Evolutionary conservation across 2,113 vertebrate species (phyloP).

Genomic region (Gopherus evgoodei): DNA sequence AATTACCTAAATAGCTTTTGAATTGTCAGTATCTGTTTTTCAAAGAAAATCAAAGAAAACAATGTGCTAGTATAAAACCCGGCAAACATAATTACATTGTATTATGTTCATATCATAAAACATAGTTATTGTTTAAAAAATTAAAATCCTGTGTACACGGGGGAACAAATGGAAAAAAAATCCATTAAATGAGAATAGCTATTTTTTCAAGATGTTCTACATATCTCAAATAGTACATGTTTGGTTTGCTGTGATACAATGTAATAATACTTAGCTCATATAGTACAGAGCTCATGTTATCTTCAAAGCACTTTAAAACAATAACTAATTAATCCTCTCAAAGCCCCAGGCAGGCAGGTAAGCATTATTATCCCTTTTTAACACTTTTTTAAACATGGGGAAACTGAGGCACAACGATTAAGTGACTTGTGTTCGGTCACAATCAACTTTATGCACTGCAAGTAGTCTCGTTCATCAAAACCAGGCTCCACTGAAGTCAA

Average conservation of each 20-base stretch:
- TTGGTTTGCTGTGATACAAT: neutral
- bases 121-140: conserved; percentile 14
- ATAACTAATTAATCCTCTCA: conserved; percentile 15
- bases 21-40: conserved; percentile 63
- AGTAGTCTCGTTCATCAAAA: neutral
- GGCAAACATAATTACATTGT: conserved; percentile 52
- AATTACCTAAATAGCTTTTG: conserved; percentile 58
- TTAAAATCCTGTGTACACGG: conserved; percentile 18
- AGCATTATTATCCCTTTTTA: neutral
- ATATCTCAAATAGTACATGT: neutral
- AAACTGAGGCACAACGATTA: neutral
- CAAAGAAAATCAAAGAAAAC: conserved; percentile 70
- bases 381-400: neutral
- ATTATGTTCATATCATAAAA: conserved; percentile 37
- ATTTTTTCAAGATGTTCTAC: conserved; percentile 16
- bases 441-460: neutral
- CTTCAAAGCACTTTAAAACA: conserved; percentile 33
- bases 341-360: conserved; percentile 12
- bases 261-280: conserved; percentile 5
- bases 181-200: conserved; percentile 26
- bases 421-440: neutral
- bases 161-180: neutral
- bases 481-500: neutral
- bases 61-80: conserved; percentile 26
- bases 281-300: conserved; percentile 14